Conservation (phyloP, 1,140 invertebrate species). For the Drosophila nebulosa region DNA sequence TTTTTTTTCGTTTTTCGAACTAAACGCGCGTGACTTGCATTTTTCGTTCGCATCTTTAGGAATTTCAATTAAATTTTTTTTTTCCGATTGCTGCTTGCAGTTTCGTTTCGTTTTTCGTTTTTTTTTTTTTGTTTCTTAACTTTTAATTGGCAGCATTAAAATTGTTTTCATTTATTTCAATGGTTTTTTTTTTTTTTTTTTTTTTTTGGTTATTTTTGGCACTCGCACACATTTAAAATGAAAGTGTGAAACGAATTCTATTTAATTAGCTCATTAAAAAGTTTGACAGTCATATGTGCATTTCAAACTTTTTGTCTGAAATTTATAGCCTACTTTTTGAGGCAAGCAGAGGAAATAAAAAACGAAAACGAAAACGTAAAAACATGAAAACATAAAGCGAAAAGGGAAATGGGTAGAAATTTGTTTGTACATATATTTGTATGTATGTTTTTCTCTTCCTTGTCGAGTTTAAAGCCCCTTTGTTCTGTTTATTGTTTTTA, state of each 20-base stretch:
- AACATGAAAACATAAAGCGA: neutral
- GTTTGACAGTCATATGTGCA: constrained; percentile 2
- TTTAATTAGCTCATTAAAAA: constrained; percentile 59
- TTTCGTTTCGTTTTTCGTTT: neutral
- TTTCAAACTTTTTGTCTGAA: neutral
- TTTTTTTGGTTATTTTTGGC: neutral
- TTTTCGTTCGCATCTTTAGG: constrained; percentile 33
- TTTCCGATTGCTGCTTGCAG: constrained; percentile 30
- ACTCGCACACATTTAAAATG: constrained; percentile 20
- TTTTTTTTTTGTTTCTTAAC: constrained; percentile 17
- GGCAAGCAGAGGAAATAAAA: neutral
- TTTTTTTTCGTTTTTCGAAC: constrained; percentile 45
- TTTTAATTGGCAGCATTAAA: constrained; percentile 52
- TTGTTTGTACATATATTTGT: constrained; percentile 19
- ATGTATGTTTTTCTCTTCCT: constrained; percentile 19
- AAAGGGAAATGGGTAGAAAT: constrained; percentile 10
- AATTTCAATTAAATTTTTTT: constrained; percentile 55
- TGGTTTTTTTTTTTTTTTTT: neutral
- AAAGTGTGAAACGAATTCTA: constrained; percentile 37
- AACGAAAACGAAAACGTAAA: no score
- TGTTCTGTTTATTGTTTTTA: constrained; percentile 40
- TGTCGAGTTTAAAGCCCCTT: neutral
- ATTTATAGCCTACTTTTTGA: constrained; percentile 6
- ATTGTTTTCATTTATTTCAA: constrained; percentile 18
- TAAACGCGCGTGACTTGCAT: constrained; percentile 49